Evolutionary conservation across 2,888 invertebrate genomes (phyloP), one percentile per base, ranked within the genome.

Genomic region (Exocentrus adspersus): DNA sequence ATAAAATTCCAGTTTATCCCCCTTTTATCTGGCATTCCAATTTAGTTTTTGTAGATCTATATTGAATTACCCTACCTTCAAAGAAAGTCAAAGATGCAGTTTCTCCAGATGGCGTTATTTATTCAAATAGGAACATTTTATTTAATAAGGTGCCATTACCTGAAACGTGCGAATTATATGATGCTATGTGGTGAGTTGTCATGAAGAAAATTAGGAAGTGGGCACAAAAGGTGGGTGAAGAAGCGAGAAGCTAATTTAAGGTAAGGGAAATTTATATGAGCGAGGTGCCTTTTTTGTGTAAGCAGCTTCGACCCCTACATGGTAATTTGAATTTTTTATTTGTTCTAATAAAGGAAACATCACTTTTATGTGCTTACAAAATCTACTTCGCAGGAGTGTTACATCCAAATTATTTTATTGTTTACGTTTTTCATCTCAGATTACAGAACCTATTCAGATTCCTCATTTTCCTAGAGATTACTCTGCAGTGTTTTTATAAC

Each of bases 71-170:
- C n/a, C n/a, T n/a, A n/a, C n/a, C n/a, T n/a, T n/a, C n/a, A n/a
- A n/a, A n/a, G n/a, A n/a, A n/a, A 37, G 10, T 5, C 5, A 37
- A 37, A 12, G 37, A 5, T 37, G 10, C 37, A 37, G 12, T 37
- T 37, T 9, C 2, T 46, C 24, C 46, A 16, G 24, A 24, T 24
- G n/a, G 24, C 5, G 14, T 37, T 24, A 46, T 46, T 46, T 46
- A 46, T 46, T 14, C 46, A 46, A 54, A 42, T 41, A 14, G 24
- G 28, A n/a, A 20, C 54, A 42, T 54, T 42, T 42, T 54, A 54
- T 54, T 54, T n/a, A 42, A 54, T 54, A 54, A 54, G 37, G 41
- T 54, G 19, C 41, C 54, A 54, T 54, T 54, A 41, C 37, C 12
- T 14, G 46, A 46, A 21, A 37, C 37, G 37, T 5, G n/a, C n/a